phyloP scores from a whole-genome alignment of 2,888 invertebrate genomes.

The Carterocephalus palaemon region DNA sequence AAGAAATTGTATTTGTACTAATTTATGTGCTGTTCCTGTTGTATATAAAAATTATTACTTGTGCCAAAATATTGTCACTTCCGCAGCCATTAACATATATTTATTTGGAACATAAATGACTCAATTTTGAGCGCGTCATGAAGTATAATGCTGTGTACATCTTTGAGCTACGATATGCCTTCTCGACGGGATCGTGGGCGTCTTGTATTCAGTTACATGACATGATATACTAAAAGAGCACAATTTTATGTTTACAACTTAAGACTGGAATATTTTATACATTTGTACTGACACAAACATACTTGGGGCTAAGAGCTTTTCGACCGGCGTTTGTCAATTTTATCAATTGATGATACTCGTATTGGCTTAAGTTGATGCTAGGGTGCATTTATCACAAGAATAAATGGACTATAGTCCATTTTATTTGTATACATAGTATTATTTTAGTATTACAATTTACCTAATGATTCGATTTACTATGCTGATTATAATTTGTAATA shows the following conservation, averaged over 20 bases:
- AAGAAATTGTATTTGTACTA: not conserved
- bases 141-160: too few relatives aligned
- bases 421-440: constrained; percentile 6
- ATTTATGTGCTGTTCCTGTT: not conserved
- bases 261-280: constrained; percentile 13
- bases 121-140: too few relatives aligned
- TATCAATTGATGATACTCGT: too few relatives aligned
- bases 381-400: constrained; percentile 15
- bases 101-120: too few relatives aligned
- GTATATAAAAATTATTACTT: not conserved
- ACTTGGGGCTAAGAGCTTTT: too few relatives aligned
- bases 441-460: constrained; percentile 6
- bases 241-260: constrained; percentile 7
- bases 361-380: too few relatives aligned
- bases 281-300: not conserved
- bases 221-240: constrained; percentile 4
- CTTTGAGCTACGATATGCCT: too few relatives aligned
- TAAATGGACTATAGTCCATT: too few relatives aligned
- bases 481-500: too few relatives aligned
- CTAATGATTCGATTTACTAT: constrained; percentile 5
- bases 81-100: not conserved
- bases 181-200: too few relatives aligned
- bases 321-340: too few relatives aligned
- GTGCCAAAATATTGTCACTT: constrained; percentile 14
- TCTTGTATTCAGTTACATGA: not conserved